These are phyloP conservation scores for Cettia cetti DNA, from an alignment of 2,113 vertebrate species.

Conservation along the genomic window DNA sequence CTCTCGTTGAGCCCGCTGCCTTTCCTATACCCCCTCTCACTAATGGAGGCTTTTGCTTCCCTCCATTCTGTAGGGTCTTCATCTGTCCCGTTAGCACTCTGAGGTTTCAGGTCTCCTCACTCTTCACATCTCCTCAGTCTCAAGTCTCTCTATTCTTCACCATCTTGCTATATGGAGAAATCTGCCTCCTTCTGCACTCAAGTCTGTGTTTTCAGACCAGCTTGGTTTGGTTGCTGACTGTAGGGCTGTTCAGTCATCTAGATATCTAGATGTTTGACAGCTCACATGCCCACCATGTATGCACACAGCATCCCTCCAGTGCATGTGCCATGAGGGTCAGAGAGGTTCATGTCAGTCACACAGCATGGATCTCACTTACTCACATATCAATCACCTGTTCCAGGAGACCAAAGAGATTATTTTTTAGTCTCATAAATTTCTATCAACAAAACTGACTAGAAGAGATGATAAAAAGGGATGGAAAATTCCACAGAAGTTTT, in stretches of 20 bases:
- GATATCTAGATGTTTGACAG: background rate
- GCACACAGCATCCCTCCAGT: background rate
- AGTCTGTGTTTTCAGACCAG: background rate
- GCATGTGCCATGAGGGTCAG: background rate
- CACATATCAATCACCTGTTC: background rate
- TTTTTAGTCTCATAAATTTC: background rate
- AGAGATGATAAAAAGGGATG: background rate
- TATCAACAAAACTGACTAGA: background rate
- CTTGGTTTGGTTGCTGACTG: background rate
- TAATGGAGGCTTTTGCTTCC: rapidly evolving
- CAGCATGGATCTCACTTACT: background rate
- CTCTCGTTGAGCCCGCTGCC: no score
- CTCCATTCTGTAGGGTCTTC: background rate
- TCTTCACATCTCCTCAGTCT: background rate
- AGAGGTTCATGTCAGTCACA: background rate
- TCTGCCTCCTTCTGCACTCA: background rate
- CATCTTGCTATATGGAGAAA: background rate
- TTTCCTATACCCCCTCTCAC: rapidly evolving
- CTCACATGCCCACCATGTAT: background rate
- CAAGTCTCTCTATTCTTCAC: background rate
- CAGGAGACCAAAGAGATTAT: background rate
- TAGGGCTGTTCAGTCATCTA: background rate
- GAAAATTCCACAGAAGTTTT: background rate
- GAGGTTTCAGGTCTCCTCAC: background rate
- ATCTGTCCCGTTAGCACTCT: background rate